A percentile compares a stretch with the other conserved stretches of the same genome.
phyloP scores from a whole-genome alignment of 1,140 invertebrate genomes.

The Idris sp. region DNA sequence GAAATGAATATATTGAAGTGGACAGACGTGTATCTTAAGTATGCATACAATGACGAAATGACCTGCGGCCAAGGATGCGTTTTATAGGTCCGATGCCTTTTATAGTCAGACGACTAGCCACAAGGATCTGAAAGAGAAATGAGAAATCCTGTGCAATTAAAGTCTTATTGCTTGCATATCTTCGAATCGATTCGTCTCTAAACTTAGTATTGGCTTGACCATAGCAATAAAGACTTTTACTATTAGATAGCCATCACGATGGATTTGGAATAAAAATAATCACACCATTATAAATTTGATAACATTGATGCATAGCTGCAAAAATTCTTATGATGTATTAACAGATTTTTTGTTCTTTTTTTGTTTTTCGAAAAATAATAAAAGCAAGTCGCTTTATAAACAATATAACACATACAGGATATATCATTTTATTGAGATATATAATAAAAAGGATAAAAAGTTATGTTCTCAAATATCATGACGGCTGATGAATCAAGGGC shows the following conservation, averaged over 20 bases:
- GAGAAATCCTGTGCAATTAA: constrained; percentile 79
- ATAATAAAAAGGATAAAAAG: constrained; percentile 36
- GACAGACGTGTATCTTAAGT: constrained; percentile 38
- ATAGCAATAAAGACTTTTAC: constrained; percentile 73
- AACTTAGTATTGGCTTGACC: constrained; percentile 73
- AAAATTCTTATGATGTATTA: constrained; percentile 30
- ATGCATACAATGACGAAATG: constrained; percentile 65
- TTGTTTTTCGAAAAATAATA: constrained; percentile 39
- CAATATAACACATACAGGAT: constrained; percentile 21
- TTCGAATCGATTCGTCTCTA: constrained; percentile 77
- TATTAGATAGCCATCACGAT: constrained; percentile 68
- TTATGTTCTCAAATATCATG: constrained; percentile 51
- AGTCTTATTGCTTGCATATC: constrained; percentile 79
- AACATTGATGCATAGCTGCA: constrained; percentile 33
- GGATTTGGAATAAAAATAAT: constrained; percentile 52
- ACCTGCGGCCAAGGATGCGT: constrained; percentile 76
- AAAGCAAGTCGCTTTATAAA: constrained; percentile 36
- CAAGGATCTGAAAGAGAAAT: constrained; percentile 73
- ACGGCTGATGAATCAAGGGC: constrained; percentile 64
- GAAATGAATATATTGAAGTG: constrained; percentile 56
- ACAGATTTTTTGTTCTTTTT: no score
- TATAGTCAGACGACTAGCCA: constrained; percentile 73
- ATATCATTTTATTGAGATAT: constrained; percentile 55
- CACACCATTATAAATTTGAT: constrained; percentile 44
- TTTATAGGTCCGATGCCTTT: constrained; percentile 79